Evolutionary conservation across 2,113 vertebrate genomes (phyloP).

Genomic region (Ranitomeya imitator): DNA sequence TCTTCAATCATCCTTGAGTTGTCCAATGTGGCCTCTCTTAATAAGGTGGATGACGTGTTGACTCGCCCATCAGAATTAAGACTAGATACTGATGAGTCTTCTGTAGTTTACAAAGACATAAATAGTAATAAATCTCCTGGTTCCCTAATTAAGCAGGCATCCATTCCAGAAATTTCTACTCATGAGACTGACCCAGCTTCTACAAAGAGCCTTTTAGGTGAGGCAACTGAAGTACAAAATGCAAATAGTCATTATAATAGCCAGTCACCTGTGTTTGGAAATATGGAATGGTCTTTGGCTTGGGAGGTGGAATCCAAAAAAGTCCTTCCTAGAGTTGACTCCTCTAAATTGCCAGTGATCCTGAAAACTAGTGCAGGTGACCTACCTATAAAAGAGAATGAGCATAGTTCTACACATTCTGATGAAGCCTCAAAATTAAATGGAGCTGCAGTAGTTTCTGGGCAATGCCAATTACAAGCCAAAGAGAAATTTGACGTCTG

Average conservation of each 20-base stretch:
- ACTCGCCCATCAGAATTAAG: neutral
- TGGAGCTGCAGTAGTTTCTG: neutral
- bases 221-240: conserved; percentile 75
- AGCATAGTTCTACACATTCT: conserved; percentile 61
- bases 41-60: neutral
- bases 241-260: conserved; percentile 64
- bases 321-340: conserved; percentile 63
- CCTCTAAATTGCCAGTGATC: conserved; percentile 70
- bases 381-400: conserved; percentile 60
- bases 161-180: conserved; percentile 21
- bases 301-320: conserved; percentile 76
- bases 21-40: neutral
- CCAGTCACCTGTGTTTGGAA: conserved; percentile 76
- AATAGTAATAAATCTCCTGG: neutral
- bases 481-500: neutral
- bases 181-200: conserved; percentile 76
- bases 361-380: conserved; percentile 64
- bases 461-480: neutral
- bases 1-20: neutral
- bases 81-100: neutral
- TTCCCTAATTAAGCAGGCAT: neutral
- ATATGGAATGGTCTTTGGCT: conserved; percentile 77
- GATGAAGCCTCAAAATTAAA: neutral
- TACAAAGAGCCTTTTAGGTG: conserved; percentile 84
- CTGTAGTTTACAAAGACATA: neutral